Evolutionary conservation across 1,140 invertebrate genomes (phyloP).

Genomic region (Ctenoplectra terminalis): DNA sequence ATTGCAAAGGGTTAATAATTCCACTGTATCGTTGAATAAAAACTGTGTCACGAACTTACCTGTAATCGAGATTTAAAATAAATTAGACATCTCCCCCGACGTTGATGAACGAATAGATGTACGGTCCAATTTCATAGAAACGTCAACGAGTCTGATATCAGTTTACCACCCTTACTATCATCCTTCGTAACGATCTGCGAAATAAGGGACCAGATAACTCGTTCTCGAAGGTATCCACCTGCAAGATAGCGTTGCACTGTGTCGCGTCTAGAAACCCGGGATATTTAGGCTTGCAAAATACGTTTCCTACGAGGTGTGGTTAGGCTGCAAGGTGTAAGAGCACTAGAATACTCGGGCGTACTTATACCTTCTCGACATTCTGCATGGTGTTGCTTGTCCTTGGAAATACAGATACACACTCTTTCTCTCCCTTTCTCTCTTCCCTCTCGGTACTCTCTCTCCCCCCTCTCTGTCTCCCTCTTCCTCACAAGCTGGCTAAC

Average conservation of each 20-base stretch:
- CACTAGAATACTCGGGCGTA: conserved; percentile 72
- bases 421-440: conserved; percentile 25
- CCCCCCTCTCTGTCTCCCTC: conserved; percentile 16
- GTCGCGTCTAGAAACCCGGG: conserved; percentile 48
- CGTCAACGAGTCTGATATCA: conserved; percentile 39
- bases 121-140: conserved; percentile 28
- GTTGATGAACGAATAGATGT: background rate
- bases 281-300: conserved; percentile 79
- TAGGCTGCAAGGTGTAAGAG: conserved; percentile 65
- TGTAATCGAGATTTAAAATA: background rate
- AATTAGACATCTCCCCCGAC: background rate
- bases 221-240: conserved; percentile 49
- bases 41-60: background rate
- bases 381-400: conserved; percentile 69
- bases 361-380: conserved; percentile 65
- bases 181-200: conserved; percentile 61
- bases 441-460: conserved; percentile 18
- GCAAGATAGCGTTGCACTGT: conserved; percentile 51
- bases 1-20: no score
- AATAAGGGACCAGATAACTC: conserved; percentile 66
- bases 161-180: conserved; percentile 39
- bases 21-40: no score
- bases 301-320: conserved; percentile 71
- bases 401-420: conserved; percentile 69
- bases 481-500: conserved; percentile 70